Evolutionary conservation across 2,797 vertebrate species (phyloP), one percentile per base, ranked within the genome.

Genomic region (Enteromius afrohamiltoni): DNA sequence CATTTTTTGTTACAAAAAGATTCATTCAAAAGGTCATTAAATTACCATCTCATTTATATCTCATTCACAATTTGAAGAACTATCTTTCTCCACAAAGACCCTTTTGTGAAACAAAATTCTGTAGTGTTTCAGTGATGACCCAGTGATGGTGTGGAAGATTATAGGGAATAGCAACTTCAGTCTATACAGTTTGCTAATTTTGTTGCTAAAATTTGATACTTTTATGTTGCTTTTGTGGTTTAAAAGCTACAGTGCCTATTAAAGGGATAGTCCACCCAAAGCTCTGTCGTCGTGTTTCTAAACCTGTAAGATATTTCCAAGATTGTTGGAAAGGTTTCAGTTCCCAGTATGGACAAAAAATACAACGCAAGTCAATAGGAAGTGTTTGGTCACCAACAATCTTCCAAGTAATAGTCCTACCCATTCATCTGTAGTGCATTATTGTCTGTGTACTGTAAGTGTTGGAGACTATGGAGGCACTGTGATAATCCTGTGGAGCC

Each of bases 401-500:
- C 58, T 60, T 60, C 4, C 26, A 55, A 55, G 8, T 55, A 55
- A 4, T 55, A 55, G 21, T n/a, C 62, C 11, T 45, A 45, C 42
- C 42, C 42, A 11, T 45, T 40, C 37, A 40, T 65, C 37, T 67
- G 34, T 65, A 21, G 13, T 26, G 37, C 31, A 69, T 62, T 80
- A 70, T 21, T 58, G 23, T 31, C 19, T 69, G 34, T 80, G n/a
- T 34, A 29, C 47, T 53, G 34, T 34, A 34, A n/a, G 26, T 16
- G 49, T 14, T 71, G 21, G 9, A 40, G n/a, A 49, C 26, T 29
- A 58, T 51, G 23, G 7, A 17, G 21, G 58, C 37, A 34, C 37
- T 73, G 13, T 34, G 70, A 73, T 62, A 73, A 49, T 45, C 69
- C 70, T 17, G 40, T 73, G 53, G 70, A 65, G 80, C 9, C 80